Base-by-base conservation (phyloP, 2,888 invertebrate species). In the Drosophila nr. medialis region DNA sequence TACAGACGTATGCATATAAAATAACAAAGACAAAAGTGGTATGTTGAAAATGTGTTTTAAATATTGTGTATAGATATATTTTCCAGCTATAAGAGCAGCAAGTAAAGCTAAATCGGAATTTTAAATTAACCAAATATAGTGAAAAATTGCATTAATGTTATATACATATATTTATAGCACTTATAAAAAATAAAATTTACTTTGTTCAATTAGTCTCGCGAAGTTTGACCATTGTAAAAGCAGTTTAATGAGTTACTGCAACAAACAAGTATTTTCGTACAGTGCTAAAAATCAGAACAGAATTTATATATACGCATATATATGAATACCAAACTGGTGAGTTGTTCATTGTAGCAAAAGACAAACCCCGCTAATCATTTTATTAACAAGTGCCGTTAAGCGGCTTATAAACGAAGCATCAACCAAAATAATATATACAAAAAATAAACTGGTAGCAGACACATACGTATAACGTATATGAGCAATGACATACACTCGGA, bases 381-480 rank as follows among this genome's bases (percentile, higher is more conserved):
- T 87, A 85, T 86, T 83, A 87, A 80, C 86, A 87, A 87, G 80
- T 90, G 86, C 80, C 60, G 73, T 73, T 87, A 90, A 87, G 77
- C 89, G 75, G 86, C 77, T 87, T 87, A 87, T 74, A 80, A 65
- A 36, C 60, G 49, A 80, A 53, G 29, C 45, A 62, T 61, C 42
- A 49, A 29, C 18, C 29, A 36, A 58, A 60, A 42, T 54, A 55
- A 70, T 42, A 64, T 63, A 63, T 66, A 40, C 56, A 34, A 60
- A 79, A 63, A 62, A 67, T 51, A 67, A 68, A 71, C 70, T 60
- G 51, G 32, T 38, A 36, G 54, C 72, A 50, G 42, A 40, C 54
- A 30, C 11, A 50, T 27, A n/a, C 29, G 27, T 40, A 45, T 36
- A 24, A 64, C 18, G 45, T 53, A 50, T 56, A 55, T 18, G 10